These are phyloP conservation scores for Hypotaenidia okinawae DNA, from an alignment of 2,797 vertebrate species.

Conservation along the genomic window DNA sequence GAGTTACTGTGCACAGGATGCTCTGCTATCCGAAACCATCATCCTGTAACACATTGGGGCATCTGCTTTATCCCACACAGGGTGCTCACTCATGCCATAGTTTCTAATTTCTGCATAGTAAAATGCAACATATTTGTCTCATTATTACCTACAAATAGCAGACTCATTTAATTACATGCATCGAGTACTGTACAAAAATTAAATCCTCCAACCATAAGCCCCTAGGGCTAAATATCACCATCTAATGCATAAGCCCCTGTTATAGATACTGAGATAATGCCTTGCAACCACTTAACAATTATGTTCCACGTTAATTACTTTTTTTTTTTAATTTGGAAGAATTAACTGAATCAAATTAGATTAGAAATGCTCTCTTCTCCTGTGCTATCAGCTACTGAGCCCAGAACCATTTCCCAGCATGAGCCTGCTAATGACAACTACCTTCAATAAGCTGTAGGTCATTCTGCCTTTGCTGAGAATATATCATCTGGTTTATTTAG, in stretches of 20 bases:
- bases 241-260: background rate
- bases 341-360: background rate
- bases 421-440: background rate
- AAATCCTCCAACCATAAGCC: background rate
- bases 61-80: background rate
- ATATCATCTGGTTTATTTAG: background rate
- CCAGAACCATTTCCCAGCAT: background rate
- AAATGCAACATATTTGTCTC: background rate
- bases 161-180: background rate
- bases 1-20: background rate
- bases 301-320: background rate
- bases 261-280: background rate
- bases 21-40: background rate
- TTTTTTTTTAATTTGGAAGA: background rate
- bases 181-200: background rate
- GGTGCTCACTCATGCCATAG: fast-evolving
- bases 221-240: background rate
- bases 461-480: background rate
- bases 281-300: background rate
- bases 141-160: background rate
- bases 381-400: background rate
- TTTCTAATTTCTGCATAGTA: background rate
- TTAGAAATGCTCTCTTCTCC: background rate
- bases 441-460: background rate
- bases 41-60: background rate